phyloP scores from a whole-genome alignment of 2,113 vertebrate species.

The Xyliphius kryptos region DNA sequence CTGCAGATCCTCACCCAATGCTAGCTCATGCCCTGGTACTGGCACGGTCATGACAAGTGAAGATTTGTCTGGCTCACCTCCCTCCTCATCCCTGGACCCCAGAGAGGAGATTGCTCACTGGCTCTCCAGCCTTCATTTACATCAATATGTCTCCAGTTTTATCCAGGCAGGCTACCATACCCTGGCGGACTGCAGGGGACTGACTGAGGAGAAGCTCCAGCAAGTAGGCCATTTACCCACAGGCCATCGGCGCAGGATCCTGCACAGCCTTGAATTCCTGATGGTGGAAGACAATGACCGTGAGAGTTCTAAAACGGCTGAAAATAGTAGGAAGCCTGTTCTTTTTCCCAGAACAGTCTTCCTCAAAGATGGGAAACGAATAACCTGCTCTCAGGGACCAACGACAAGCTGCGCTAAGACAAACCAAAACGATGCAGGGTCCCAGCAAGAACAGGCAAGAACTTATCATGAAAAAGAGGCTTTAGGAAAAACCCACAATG shows the following conservation, averaged over 20 bases:
- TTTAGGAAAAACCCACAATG: background rate
- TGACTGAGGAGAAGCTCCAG: slow-evolving; percentile 71
- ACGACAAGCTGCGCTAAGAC: slow-evolving; percentile 17
- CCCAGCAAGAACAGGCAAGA: slow-evolving; percentile 46
- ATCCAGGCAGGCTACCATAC: slow-evolving; percentile 63
- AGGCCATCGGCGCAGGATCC: slow-evolving; percentile 84
- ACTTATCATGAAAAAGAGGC: slow-evolving; percentile 20
- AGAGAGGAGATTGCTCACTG: slow-evolving; percentile 66
- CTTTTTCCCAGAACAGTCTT: slow-evolving; percentile 50
- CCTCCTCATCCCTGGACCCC: slow-evolving; percentile 49
- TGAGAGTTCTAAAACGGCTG: slow-evolving; percentile 4
- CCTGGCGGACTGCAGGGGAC: slow-evolving; percentile 65
- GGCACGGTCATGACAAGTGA: slow-evolving; percentile 33
- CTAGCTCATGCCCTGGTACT: background rate
- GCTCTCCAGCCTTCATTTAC: slow-evolving; percentile 75
- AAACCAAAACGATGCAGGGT: slow-evolving; percentile 13
- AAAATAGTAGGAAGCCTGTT: slow-evolving; percentile 35
- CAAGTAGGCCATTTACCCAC: slow-evolving; percentile 77
- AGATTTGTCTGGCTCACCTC: slow-evolving; percentile 59
- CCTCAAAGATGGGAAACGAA: slow-evolving; percentile 43
- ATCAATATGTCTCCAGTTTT: slow-evolving; percentile 73
- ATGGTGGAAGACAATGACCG: slow-evolving; percentile 14
- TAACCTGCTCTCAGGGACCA: slow-evolving; percentile 14
- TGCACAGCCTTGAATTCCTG: slow-evolving; percentile 71
- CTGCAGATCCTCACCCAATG: background rate